phyloP scores from a whole-genome alignment of 2,113 vertebrate species.

The Pelvicachromis taeniatus region DNA sequence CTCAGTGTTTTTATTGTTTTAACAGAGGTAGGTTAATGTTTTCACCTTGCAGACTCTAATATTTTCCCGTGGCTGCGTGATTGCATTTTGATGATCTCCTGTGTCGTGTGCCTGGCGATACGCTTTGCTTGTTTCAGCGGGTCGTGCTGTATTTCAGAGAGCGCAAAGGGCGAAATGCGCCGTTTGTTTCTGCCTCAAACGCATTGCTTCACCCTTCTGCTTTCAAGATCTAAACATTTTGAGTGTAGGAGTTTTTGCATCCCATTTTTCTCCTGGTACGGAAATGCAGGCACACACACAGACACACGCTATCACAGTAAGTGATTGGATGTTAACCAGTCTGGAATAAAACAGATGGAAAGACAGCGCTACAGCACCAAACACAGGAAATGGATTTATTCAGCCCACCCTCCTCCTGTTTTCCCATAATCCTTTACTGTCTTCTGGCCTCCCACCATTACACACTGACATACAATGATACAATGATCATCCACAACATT shows the following conservation, averaged over 20 bases:
- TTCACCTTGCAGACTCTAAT: conserved; percentile 3
- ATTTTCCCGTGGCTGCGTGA: not conserved
- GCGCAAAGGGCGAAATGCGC: not conserved
- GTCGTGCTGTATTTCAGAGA: not conserved
- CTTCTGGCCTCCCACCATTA: conserved; percentile 3
- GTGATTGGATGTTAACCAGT: conserved; percentile 50
- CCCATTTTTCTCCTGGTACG: conserved; percentile 16
- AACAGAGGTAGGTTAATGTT: conserved; percentile 13
- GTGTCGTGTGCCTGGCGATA: not conserved
- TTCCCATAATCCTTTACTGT: conserved; percentile 43
- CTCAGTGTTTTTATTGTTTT: not conserved
- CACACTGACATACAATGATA: not conserved
- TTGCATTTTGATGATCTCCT: conserved; percentile 27
- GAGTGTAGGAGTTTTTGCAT: conserved; percentile 21
- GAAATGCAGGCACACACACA: not conserved
- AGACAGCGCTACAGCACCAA: conserved; percentile 1
- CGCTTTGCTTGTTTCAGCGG: not conserved
- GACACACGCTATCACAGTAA: conserved; percentile 21
- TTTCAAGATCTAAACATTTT: conserved; percentile 33
- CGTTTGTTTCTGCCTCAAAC: not conserved
- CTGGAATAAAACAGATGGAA: conserved; percentile 51
- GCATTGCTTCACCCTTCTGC: conserved; percentile 22
- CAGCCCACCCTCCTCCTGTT: conserved; percentile 17
- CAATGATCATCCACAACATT: not conserved
- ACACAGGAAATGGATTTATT: conserved; percentile 52